Base-by-base conservation (phyloP, 2,888 invertebrate genomes). In the Leucophenga montana region DNA sequence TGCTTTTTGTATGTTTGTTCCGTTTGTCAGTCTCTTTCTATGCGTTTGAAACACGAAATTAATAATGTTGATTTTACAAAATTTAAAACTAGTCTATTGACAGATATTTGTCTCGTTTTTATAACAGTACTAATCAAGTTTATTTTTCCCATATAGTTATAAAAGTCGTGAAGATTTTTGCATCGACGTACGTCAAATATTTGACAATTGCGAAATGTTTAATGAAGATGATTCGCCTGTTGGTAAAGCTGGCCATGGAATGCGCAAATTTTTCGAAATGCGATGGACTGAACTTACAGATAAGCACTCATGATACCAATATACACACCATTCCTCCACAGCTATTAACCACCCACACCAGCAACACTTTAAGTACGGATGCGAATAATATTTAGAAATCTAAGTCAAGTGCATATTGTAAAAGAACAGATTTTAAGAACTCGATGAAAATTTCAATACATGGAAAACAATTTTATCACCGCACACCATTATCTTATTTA, bases 171-270 rank as follows among this genome's bases (percentile, higher is more conserved):
- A 96, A 75, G 97, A 98, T 78, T 99, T 98, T 90, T 95, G 95
- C 71, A 91, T 93, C 1, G 98, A 99, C 90, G 95, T 97, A 20
- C 92, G 97, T 9, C 94, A 97, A 78, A 97, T 99, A 85, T 98
- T 99, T 90, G 95, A 95, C 89, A 99, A 99, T 90, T 99, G 99
- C 89, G 97, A 97, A 88, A 95, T 95, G 68, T 99, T 98, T 90
- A 99, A 99, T 89, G 98, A 99, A 88, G 99, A 99, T 88, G 97
- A 98, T 89, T 97, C 97, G 79, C 97, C 97, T 0, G 98, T 99
- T 56, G 99, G 98, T 1, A 95, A 97, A 85, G 98, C 98, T 14
- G 98, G 98, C 0, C 97, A 97, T 89, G 93, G 93, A 84, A 94
- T 98, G 94, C 90, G 97, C 33, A 94, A 94, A 88, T 97, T 95